These are phyloP conservation scores for Brachyrhaphis roseni DNA, from an alignment of 2,797 vertebrate genomes.

Conservation along the genomic window DNA sequence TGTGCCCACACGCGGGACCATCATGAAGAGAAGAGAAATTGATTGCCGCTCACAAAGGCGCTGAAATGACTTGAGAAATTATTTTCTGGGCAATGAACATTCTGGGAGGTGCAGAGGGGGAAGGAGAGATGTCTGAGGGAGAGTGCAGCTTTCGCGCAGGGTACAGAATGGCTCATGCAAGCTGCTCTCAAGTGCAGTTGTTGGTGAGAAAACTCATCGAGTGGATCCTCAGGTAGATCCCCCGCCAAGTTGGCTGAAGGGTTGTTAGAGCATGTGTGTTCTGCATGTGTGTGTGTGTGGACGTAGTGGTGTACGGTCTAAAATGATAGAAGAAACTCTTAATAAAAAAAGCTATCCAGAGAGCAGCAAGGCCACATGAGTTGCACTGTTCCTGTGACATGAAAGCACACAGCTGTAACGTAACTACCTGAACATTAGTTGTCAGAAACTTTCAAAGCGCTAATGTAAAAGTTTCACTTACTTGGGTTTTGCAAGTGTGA, in stretches of 20 bases:
- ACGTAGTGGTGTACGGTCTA: constrained; percentile 6
- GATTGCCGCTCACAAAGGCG: constrained; percentile 86
- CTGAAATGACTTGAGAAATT: constrained; percentile 87
- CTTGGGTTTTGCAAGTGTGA: neutral
- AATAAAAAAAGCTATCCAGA: constrained; percentile 11
- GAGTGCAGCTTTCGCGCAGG: constrained; percentile 74
- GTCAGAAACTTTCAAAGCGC: neutral
- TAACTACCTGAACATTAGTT: neutral
- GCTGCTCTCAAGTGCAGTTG: constrained; percentile 79
- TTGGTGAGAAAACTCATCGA: constrained; percentile 68
- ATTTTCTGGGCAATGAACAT: constrained; percentile 87
- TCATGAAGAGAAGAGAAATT: constrained; percentile 88
- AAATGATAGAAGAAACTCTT: neutral
- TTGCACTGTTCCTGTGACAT: neutral
- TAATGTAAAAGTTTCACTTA: neutral
- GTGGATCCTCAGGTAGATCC: constrained; percentile 56
- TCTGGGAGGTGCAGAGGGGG: constrained; percentile 65
- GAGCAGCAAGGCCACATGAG: neutral
- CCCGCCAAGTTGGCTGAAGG: constrained; percentile 14
- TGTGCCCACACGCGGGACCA: constrained; percentile 81
- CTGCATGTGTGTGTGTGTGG: constrained; percentile 7
- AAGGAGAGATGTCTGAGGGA: constrained; percentile 38
- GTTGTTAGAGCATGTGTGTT: constrained; percentile 30
- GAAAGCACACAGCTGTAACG: neutral
- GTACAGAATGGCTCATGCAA: constrained; percentile 76